A percentile compares a stretch with the other conserved stretches of the same genome.
These are phyloP conservation scores for Staurois parvus DNA, from an alignment of 2,797 vertebrate species.

Conservation along the genomic window DNA sequence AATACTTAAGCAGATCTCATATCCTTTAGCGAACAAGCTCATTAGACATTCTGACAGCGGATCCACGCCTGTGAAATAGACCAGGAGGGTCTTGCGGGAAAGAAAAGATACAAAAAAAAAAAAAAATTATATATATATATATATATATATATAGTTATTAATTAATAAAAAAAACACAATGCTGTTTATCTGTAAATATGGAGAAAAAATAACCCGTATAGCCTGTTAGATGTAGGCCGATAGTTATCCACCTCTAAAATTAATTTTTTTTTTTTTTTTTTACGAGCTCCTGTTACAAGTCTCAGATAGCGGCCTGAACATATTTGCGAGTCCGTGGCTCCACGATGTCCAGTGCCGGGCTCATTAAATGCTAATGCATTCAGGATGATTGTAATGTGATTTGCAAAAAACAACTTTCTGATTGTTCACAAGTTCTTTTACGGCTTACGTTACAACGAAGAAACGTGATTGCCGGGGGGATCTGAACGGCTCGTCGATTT, in stretches of 20 bases:
- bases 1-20: slow-evolving; percentile 1
- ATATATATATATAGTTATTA: not conserved
- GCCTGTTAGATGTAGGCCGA: not conserved
- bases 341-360: slow-evolving; percentile 41
- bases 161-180: not conserved
- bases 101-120: not conserved
- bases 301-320: slow-evolving; percentile 21
- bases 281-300: slow-evolving; percentile 34
- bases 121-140: no score
- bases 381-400: slow-evolving; percentile 53
- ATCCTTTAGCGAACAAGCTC: slow-evolving; percentile 1
- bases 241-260: slow-evolving; percentile 11
- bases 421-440: slow-evolving; percentile 52
- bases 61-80: not conserved
- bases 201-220: not conserved
- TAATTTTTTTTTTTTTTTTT: no score
- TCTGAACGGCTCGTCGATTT: not conserved
- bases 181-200: slow-evolving; percentile 30
- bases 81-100: not conserved
- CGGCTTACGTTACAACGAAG: slow-evolving; percentile 39
- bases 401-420: slow-evolving; percentile 47
- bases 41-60: slow-evolving; percentile 1
- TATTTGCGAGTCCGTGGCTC: slow-evolving; percentile 44
- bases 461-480: slow-evolving; percentile 27
- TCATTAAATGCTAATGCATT: slow-evolving; percentile 59